Evolutionary conservation across 2,888 invertebrate genomes (phyloP).

Genomic region (Acrocyrtus sp.): DNA sequence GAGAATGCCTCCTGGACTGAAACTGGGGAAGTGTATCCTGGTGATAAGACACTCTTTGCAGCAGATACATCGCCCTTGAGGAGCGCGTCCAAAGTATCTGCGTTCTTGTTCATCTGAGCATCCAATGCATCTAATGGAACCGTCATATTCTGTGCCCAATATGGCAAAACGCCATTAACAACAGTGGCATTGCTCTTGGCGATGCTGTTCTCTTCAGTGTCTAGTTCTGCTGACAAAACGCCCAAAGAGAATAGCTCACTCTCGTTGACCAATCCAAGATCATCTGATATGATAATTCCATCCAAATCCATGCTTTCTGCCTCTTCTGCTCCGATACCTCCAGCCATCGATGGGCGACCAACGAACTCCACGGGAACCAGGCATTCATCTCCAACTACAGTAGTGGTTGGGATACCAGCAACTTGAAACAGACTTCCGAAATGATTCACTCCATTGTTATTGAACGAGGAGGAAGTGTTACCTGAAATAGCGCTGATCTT

Average conservation of each 20-base stretch:
- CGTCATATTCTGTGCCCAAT: conserved; percentile 33
- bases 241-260: conserved; percentile 29
- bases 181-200: conserved; percentile 1
- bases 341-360: conserved; percentile 9
- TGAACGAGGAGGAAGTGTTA: conserved; percentile 1
- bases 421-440: conserved; percentile 28
- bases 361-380: conserved; percentile 46
- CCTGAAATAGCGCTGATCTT: not conserved
- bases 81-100: conserved; percentile 55
- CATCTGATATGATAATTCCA: conserved; percentile 35
- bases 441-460: not conserved
- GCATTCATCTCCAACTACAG: conserved; percentile 43
- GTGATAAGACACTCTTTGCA: conserved; percentile 40
- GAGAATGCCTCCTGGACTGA: conserved; percentile 12
- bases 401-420: conserved; percentile 47
- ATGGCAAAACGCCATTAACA: conserved; percentile 27
- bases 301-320: conserved; percentile 36
- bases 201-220: conserved; percentile 21
- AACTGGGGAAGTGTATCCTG: conserved; percentile 7
- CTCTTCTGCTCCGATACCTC: conserved; percentile 12
- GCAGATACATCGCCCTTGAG: conserved; percentile 45
- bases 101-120: conserved; percentile 47
- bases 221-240: conserved; percentile 28
- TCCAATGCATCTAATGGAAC: conserved; percentile 41
- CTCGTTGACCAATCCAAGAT: conserved; percentile 30